Base-by-base conservation (phyloP, 2,797 vertebrate species). In the Crypturellus tataupa region DNA sequence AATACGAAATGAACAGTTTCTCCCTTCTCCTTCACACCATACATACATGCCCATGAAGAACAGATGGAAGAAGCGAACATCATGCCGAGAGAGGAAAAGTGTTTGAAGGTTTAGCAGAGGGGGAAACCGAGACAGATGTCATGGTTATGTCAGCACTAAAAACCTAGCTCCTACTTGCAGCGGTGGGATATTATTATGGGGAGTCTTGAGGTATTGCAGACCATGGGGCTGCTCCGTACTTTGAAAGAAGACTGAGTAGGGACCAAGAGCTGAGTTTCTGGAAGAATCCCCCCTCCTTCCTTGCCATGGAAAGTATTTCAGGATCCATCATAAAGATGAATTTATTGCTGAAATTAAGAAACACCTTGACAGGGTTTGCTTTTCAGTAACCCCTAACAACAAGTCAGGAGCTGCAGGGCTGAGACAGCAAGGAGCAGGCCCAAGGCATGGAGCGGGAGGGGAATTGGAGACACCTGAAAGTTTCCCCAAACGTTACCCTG, bases 11-110 rank as follows among this genome's bases (percentile, higher is more conserved):
- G 90, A 97, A 92, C 93, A 91, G 82, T 81, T 96, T 90, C 77
- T 73, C 72, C 70, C 53, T 33, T 78, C 75, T 58, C 68, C 49
- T 93, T 95, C 64, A 0, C 90, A 95, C 90, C 80, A 58, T 73
- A 69, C 75, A 92, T 88, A 89, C 78, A 3, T 85, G 73, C 89
- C 62, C n/a, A 12, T 51, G 71, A 60, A 90, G 94, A 97, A 96
- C 97, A 97, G 97, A 97, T 97, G 97, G 95, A 85, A 96, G 88
- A 93, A 87, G 67, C 27, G 80, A 92, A 92, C 67, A 91, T 79
- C 94, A 93, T 82, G 93, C 75, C 49, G 87, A 89, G 70, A 93
- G 39, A 94, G 80, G 65, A 60, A 25, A 96, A 95, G 91, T 78
- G 79, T 89, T 94, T 91, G 91, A 91, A 95, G 90, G 84, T 95